Evolutionary conservation across 1,140 invertebrate species (phyloP).

Genomic region (Hermetia illucens): DNA sequence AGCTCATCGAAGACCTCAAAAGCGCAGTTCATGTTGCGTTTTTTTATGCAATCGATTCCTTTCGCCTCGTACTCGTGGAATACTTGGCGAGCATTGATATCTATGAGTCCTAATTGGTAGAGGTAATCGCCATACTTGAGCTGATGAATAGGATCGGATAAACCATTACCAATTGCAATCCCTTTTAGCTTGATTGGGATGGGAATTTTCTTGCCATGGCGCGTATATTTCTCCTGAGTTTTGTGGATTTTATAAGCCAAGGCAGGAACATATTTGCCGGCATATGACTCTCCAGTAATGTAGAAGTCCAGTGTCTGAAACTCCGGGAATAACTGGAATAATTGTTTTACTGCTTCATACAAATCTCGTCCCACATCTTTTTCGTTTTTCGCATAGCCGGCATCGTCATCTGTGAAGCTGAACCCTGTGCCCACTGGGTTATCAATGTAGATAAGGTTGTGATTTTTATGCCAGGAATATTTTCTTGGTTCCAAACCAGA

Average conservation of each 20-base stretch:
- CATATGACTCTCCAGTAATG: conserved; percentile 79
- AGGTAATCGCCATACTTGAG: conserved; percentile 66
- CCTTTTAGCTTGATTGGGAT: conserved; percentile 52
- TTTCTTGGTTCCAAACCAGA: conserved; percentile 41
- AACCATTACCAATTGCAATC: conserved; percentile 73
- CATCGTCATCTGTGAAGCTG: conserved; percentile 51
- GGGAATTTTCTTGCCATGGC: conserved; percentile 31
- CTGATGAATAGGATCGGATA: conserved; percentile 68
- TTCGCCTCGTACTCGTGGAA: conserved; percentile 46
- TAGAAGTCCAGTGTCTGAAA: conserved; percentile 51
- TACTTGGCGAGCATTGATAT: conserved; percentile 41
- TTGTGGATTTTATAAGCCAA: conserved; percentile 58
- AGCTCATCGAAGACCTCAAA: conserved; percentile 55
- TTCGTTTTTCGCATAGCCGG: conserved; percentile 48
- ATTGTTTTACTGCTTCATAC: conserved; percentile 49
- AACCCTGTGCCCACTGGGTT: conserved; percentile 75
- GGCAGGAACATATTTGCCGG: conserved; percentile 71
- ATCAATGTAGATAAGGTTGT: conserved; percentile 72
- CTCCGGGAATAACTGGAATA: conserved; percentile 59
- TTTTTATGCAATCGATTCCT: conserved; percentile 41
- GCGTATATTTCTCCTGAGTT: conserved; percentile 36
- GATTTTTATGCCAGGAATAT: conserved; percentile 57
- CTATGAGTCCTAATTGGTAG: conserved; percentile 66
- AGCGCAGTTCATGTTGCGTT: conserved; percentile 46
- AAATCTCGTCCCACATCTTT: conserved; percentile 50